phyloP scores from a whole-genome alignment of 2,113 vertebrate species.

The Origma solitaria region DNA sequence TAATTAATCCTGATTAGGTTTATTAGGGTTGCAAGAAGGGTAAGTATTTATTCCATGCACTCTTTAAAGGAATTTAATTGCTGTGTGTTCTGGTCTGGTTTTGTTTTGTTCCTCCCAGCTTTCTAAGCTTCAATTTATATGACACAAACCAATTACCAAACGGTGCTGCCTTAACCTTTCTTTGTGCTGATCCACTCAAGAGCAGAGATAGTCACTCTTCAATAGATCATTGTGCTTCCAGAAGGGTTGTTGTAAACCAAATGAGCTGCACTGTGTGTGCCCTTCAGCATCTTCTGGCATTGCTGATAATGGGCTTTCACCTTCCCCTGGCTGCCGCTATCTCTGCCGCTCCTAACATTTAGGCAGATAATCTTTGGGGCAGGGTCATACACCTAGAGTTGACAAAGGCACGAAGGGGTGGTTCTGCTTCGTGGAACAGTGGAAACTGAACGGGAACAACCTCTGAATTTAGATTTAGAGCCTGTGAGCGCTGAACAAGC shows the following conservation, averaged over 20 bases:
- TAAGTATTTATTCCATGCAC: not conserved
- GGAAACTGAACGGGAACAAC: not conserved
- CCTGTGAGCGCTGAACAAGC: not conserved
- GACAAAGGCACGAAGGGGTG: not conserved
- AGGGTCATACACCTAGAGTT: not conserved
- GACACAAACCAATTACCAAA: not conserved
- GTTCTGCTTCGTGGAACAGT: not conserved
- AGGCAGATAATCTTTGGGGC: not conserved
- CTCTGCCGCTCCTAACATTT: not conserved
- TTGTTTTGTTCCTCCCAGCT: not conserved
- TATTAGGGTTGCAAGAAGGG: not conserved
- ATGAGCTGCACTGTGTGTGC: not conserved
- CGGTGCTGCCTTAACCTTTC: not conserved
- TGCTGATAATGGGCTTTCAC: not conserved
- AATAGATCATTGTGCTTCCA: not conserved
- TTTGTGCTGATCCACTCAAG: slow-evolving; percentile 7
- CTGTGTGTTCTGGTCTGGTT: not conserved
- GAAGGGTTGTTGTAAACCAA: slow-evolving; percentile 18
- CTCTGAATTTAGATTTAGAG: not conserved
- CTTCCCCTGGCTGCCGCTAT: not conserved
- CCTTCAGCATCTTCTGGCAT: slow-evolving; percentile 9
- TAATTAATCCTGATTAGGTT: slow-evolving; percentile 6
- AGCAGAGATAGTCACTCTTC: not conserved
- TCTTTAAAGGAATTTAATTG: not conserved
- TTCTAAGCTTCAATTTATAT: not conserved